Base-by-base conservation (phyloP, 2,888 invertebrate species). In the Lycia hirtaria region DNA sequence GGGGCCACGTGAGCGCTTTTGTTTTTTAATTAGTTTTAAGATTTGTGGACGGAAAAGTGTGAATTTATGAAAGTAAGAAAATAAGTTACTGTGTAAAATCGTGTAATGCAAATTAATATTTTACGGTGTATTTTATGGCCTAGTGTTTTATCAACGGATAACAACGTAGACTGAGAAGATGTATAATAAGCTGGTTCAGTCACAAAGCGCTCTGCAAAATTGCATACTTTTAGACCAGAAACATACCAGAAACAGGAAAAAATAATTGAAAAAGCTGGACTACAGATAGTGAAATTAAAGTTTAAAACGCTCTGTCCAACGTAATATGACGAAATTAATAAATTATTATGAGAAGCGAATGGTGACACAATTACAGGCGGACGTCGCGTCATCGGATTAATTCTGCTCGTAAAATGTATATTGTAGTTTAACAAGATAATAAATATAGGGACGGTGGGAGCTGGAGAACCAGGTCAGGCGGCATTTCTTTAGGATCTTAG, bases 381-480 rank as follows among this genome's bases (percentile, higher is more conserved):
- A 78, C 74, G 73, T 72, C 72, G 71, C 70, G 77, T 76, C 77
- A 75, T 66, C 71, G 71, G 78, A 80, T 83, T 83, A 82, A 82
- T 83, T 81, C 76, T 71, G 76, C 72, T 81, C 83, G 77, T 85
- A 81, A 80, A 81, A 82, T 81, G 76, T 79, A 78, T 76, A 73
- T 69, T 72, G 68, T 67, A 68, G 67, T 69, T 74, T 75, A 72
- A 73, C 52, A 54, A 56, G 60, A 60, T 41, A 50, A 41, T 41
- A 41, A 41, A 41, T 54, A 52, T 47, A 43, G 24, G 26, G 55
- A 43, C 49, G 54, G 40, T 54, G 47, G 19, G 28, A 44, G 15
- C 10, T 30, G 35, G 14, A 19, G 17, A 53, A 48, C 14, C 14
- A 43, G 57, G 52, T 52, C 52, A 52, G 20, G 12, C 22, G 28